Evolutionary conservation across 2,113 vertebrate genomes (phyloP), one percentile per base, ranked within the genome.

Genomic region (Myiagra hebetior): DNA sequence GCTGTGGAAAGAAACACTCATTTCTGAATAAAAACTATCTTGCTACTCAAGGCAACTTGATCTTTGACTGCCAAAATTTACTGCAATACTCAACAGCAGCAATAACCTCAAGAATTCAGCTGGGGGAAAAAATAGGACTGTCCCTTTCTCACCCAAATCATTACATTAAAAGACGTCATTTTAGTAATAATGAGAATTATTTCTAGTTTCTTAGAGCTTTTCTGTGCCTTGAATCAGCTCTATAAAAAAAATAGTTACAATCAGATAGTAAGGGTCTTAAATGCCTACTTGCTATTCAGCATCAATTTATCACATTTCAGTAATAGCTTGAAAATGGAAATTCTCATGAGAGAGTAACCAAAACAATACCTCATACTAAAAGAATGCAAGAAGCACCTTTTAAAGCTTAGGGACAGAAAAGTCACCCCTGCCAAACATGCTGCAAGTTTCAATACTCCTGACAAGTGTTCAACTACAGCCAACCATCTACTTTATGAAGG

Each of bases 41-140:
- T 60, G 14, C 67, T 50, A 24, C 15, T 56, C 59, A 42, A 39
- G 75, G 11, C 20, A 42, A 72, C 41, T 24, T 62, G 39, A 81
- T 26, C 27, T 78, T 33, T 41, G 37, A 62, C 69, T 67, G 44
- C n/a, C 77, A 63, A 72, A 52, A 78, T 42, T 63, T 42, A 89
- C 21, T 18, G 13, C 42, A 72, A 49, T 53, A 68, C 37, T 53
- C 44, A 64, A 7, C 30, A 79, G 33, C 74, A 79, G 23, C 14
- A 92, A 47, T 1, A 78, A 28, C 11, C 33, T 68, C 33, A 56
- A 72, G 30, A 87, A 64, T 19, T 35, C 10, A 20, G 11, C 0
- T 33, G 2, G 6, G 10, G 17, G 4, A 1, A n/a, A 64, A 82
- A 63, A 28, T 0, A 44, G 7, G 11, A 56, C 6, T 52, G 12